Base-by-base conservation (phyloP, 2,797 vertebrate species). In the Bryconaethiops microstoma region DNA sequence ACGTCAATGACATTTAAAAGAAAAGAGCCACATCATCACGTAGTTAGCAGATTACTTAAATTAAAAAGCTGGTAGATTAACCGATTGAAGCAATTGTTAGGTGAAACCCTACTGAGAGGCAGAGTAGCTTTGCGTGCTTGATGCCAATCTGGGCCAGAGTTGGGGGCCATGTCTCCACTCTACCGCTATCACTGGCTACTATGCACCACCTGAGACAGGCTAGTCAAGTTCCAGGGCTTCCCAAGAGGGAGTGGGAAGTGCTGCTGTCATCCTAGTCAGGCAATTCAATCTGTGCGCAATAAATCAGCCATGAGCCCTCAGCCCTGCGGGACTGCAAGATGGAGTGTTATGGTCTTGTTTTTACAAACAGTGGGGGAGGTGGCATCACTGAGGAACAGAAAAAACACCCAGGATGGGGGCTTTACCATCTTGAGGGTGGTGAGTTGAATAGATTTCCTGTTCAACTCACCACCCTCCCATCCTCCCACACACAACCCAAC, bases 281-380 rank as follows among this genome's bases (percentile, higher is more conserved):
- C 93, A 92, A 92, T 92, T 92, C 93, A 88, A 91, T 91, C 90
- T 88, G 86, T 77, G 90, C 86, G 87, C 89, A 90, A 95, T 95
- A 93, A 94, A 95, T 95, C 94, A 94, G 93, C 92, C 91, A 75
- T 84, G 86, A 93, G 94, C 91, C 91, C 88, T 83, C 85, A 91
- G 89, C 92, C 93, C 92, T 89, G 88, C 79, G 93, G 93, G 94
- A 94, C 89, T 83, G 88, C 90, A 93, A 95, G 94, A 95, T 94
- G 92, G 92, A 95, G 94, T 94, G 91, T 94, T 93, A 95, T 94
- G 93, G 92, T 94, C 94, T 94, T 94, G 92, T 94, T 95, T 94
- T 93, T 92, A 94, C 93, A 94, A 94, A 94, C 91, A 94, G 93
- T 91, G 88, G 93, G 92, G 92, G 90, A 92, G 88, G 89, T 88